A percentile compares a stretch with the other conserved stretches of the same genome.
These are phyloP conservation scores for Aurelia aurita complex sp. Pacific DNA, from an alignment of 30 jellyfish, hydroid and myxozoan genomes.

Conservation along the genomic window DNA sequence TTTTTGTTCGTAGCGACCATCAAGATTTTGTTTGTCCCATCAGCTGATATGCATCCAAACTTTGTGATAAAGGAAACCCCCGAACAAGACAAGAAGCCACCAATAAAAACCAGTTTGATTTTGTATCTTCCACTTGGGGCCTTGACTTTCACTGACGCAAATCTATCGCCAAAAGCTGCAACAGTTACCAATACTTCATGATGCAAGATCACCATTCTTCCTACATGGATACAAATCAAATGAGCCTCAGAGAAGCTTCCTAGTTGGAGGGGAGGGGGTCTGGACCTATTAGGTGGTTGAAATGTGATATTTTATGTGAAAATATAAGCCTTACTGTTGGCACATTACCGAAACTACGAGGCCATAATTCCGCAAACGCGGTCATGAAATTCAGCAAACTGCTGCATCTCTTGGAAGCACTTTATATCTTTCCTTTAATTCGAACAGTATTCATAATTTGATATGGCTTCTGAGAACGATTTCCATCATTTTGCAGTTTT, in stretches of 20 bases:
- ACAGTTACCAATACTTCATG: background rate
- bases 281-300: no score
- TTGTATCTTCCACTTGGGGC: conserved; percentile 49
- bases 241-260: no score
- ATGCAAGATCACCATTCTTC: conserved; percentile 33
- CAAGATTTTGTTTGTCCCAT: conserved; percentile 18
- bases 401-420: no score
- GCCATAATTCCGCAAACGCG: no score
- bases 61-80: background rate
- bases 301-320: no score
- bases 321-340: no score
- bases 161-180: conserved; percentile 27
- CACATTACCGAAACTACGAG: no score
- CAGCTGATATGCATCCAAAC: conserved; percentile 36
- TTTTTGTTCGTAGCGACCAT: conserved; percentile 37
- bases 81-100: conserved; percentile 39
- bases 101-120: conserved; percentile 19
- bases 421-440: no score
- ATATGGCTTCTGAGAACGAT: background rate
- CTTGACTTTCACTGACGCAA: conserved; percentile 26
- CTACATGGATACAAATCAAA: background rate
- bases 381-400: no score
- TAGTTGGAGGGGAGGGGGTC: no score
- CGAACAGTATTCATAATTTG: no score
- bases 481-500: background rate